Percentiles rank a stretch among this genome's conserved stretches.
Evolutionary conservation across 2,888 invertebrate species (phyloP).

Genomic region (Hymenopus coronatus): DNA sequence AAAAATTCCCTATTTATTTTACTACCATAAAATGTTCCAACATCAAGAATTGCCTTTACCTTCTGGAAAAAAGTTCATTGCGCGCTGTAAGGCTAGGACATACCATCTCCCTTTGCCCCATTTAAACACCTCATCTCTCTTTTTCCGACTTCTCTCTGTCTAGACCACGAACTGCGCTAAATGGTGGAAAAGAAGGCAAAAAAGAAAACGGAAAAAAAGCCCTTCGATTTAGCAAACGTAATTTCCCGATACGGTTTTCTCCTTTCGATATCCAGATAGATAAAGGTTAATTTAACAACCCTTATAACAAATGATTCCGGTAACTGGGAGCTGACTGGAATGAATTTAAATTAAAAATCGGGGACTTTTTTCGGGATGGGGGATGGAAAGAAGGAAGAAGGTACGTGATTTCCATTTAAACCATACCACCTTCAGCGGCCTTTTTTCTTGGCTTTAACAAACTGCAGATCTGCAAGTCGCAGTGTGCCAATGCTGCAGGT

Average conservation of each 20-base stretch:
- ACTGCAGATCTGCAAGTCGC: background rate
- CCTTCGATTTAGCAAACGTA: conserved; percentile 25
- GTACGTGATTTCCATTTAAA: conserved; percentile 14
- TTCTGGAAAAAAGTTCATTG: background rate
- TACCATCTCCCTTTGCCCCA: background rate
- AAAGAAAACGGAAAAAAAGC: background rate
- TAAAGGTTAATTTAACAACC: conserved; percentile 27
- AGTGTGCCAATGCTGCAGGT: conserved; percentile 17
- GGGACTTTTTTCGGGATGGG: background rate
- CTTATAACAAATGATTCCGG: conserved; percentile 30
- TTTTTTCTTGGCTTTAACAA: background rate
- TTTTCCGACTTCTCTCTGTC: background rate
- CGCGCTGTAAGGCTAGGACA: background rate
- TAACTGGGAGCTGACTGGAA: conserved; percentile 21
- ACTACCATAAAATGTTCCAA: background rate
- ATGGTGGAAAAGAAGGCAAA: background rate
- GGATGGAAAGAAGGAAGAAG: background rate
- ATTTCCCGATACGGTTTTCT: conserved; percentile 20
- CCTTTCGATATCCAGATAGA: conserved; percentile 7
- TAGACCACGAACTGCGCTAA: background rate
- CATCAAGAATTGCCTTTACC: background rate
- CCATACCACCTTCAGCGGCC: background rate
- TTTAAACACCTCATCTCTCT: background rate
- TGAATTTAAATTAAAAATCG: conserved; percentile 32
- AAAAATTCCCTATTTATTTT: background rate